A percentile compares a stretch with the other conserved stretches of the same genome.
phyloP scores from a whole-genome alignment of 2,888 invertebrate species.

The Toxonevra muliebris region DNA sequence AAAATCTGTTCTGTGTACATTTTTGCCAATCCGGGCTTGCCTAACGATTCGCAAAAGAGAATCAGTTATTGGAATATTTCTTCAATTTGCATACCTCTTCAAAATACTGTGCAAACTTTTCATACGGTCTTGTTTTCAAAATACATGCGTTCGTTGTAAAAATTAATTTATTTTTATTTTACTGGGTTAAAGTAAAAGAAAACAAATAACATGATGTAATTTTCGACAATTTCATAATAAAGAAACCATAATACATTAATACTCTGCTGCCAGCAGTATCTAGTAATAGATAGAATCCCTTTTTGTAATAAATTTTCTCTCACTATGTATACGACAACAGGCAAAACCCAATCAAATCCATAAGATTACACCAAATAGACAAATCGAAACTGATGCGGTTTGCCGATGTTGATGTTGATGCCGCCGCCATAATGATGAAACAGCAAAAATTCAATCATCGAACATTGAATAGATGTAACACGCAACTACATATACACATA shows the following conservation, averaged over 20 bases:
- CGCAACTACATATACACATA: too few species aligned
- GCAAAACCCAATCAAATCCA: slow-evolving; percentile 24
- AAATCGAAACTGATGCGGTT: too few species aligned
- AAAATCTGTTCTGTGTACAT: too few species aligned
- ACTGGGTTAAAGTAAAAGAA: slow-evolving; percentile 23
- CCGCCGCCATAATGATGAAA: slow-evolving; percentile 4
- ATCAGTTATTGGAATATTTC: too few species aligned
- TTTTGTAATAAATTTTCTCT: slow-evolving; percentile 16
- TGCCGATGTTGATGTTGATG: slow-evolving; percentile 2
- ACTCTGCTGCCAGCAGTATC: not conserved
- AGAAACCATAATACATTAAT: slow-evolving; percentile 48
- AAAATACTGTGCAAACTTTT: too few species aligned
- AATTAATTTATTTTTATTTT: too few species aligned
- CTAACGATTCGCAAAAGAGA: too few species aligned
- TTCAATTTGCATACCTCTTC: too few species aligned
- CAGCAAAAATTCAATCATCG: slow-evolving; percentile 1
- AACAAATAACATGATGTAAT: slow-evolving; percentile 28
- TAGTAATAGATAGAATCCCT: too few species aligned
- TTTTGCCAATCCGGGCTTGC: too few species aligned
- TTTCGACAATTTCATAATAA: slow-evolving; percentile 6
- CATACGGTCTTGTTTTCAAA: too few species aligned
- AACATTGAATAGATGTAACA: not conserved
- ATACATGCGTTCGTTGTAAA: too few species aligned
- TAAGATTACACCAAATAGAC: slow-evolving; percentile 17
- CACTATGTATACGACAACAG: slow-evolving; percentile 13